These are phyloP conservation scores for Engystomops pustulosus DNA, from an alignment of 2,113 vertebrate genomes.

Conservation along the genomic window DNA sequence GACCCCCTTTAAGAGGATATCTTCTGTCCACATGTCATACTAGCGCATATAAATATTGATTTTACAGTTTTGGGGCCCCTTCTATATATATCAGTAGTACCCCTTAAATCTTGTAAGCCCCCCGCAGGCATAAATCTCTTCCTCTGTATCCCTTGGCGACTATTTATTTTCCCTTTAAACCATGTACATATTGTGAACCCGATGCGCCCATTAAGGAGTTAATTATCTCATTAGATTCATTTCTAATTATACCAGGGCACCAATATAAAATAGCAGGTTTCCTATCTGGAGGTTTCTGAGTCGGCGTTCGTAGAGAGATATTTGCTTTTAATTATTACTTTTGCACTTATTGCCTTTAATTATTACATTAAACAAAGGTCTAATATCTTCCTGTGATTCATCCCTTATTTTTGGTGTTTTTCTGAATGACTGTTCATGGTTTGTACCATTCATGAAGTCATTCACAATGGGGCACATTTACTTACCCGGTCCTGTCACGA, in stretches of 20 bases:
- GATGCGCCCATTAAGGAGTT: background rate
- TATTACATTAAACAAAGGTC: background rate
- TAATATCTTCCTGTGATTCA: background rate
- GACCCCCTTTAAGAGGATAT: no score
- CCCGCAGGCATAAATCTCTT: no score
- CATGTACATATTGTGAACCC: background rate
- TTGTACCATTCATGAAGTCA: no score
- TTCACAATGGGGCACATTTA: no score
- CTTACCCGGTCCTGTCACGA: no score
- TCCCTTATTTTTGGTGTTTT: background rate
- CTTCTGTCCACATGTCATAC: no score
- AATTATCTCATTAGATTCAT: background rate
- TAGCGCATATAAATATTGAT: no score
- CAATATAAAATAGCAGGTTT: background rate
- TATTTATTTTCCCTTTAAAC: background rate
- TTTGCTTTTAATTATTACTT: slow-evolving; percentile 4
- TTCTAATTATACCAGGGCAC: background rate
- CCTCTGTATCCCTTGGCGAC: background rate
- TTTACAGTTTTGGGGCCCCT: no score
- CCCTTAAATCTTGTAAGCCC: no score
- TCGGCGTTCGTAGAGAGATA: background rate
- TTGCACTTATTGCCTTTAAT: background rate
- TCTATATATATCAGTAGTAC: no score
- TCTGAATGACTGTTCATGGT: background rate
- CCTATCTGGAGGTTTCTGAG: background rate